phyloP scores from a whole-genome alignment of 2,797 vertebrate genomes.

The Mastacembelus armatus region DNA sequence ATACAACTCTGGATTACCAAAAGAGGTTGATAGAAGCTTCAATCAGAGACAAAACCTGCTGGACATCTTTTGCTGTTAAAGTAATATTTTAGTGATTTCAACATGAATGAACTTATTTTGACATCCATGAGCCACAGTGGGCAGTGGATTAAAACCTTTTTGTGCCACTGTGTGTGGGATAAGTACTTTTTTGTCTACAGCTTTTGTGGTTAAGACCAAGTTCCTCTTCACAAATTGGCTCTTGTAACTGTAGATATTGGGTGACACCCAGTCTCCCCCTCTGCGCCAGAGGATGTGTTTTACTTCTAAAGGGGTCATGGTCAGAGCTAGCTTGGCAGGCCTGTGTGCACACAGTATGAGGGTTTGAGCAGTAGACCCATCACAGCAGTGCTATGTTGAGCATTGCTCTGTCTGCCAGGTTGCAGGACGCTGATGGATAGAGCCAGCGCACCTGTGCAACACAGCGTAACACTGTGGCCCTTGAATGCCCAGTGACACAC shows the following conservation, averaged over 20 bases:
- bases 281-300: conserved; percentile 62
- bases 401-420: conserved; percentile 75
- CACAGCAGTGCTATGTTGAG: conserved; percentile 72
- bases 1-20: conserved; percentile 18
- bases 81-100: conserved; percentile 40
- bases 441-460: conserved; percentile 76
- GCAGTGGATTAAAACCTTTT: conserved; percentile 48
- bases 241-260: conserved; percentile 51
- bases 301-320: conserved; percentile 77
- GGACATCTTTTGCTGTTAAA: conserved; percentile 30
- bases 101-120: conserved; percentile 50
- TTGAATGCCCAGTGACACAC: conserved; percentile 68
- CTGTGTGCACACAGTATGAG: conserved; percentile 68
- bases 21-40: conserved; percentile 11
- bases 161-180: conserved; percentile 58
- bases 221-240: conserved; percentile 57
- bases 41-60: conserved; percentile 23
- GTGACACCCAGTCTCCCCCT: conserved; percentile 53
- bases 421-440: conserved; percentile 81
- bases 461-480: conserved; percentile 64
- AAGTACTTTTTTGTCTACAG: conserved; percentile 56
- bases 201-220: conserved; percentile 56
- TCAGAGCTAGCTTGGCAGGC: conserved; percentile 69
- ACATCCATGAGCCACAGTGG: conserved; percentile 50
- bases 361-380: conserved; percentile 79